phyloP scores from a whole-genome alignment of 2,888 invertebrate genomes.

The Calameuta idolon region DNA sequence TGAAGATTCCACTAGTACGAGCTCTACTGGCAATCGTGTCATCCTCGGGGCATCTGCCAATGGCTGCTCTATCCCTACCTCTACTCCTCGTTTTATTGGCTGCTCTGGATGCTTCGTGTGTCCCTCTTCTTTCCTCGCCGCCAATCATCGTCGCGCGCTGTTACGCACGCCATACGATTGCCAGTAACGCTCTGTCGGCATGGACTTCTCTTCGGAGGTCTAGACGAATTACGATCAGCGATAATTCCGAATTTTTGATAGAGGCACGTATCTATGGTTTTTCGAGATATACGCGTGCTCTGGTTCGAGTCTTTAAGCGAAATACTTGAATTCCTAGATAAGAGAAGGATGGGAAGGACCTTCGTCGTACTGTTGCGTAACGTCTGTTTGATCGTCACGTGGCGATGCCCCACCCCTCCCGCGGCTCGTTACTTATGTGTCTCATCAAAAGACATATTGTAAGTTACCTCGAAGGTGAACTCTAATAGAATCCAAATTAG shows the following conservation, averaged over 20 bases:
- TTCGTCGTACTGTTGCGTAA: background rate
- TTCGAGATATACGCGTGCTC: background rate
- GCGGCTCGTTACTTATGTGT: background rate
- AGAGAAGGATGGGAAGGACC: background rate
- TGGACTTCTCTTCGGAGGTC: background rate
- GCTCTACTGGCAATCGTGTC: constrained; percentile 9
- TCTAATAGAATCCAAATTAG: background rate
- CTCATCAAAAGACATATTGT: background rate
- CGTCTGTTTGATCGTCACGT: background rate
- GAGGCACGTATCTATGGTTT: background rate
- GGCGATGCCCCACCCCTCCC: background rate
- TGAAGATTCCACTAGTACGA: constrained; percentile 22
- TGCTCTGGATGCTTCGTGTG: constrained; percentile 26
- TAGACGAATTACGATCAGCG: background rate
- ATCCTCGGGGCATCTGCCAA: constrained; percentile 22
- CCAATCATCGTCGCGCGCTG: constrained; percentile 5
- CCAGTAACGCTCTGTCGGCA: background rate
- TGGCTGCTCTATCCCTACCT: constrained; percentile 15
- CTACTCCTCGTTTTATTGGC: constrained; percentile 20
- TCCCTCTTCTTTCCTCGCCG: constrained; percentile 23
- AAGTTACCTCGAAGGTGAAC: background rate
- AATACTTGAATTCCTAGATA: background rate
- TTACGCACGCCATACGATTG: background rate
- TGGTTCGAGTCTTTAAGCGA: background rate
- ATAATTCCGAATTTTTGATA: background rate